Base-by-base conservation (phyloP, 2,113 vertebrate species). In the Pollachius pollachius region DNA sequence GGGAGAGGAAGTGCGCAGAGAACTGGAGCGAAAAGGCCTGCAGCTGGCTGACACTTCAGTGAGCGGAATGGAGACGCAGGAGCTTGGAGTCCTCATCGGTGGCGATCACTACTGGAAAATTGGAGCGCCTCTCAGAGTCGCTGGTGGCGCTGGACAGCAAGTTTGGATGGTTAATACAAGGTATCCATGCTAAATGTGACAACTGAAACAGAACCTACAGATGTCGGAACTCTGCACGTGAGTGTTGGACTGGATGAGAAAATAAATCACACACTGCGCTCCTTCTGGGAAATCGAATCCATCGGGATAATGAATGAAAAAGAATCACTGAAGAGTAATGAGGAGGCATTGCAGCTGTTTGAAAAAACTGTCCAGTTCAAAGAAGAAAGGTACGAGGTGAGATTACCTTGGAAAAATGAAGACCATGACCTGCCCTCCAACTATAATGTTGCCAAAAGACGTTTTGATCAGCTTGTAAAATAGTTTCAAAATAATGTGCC, bases 221-320 rank as follows among this genome's bases (percentile, higher is more conserved):
- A 23, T 83, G 21, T 57, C 70, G 16, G 61, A 73, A 16, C 74
- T 68, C 61, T 73, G 61, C 58, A 70, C 23, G 61, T 23, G 23
- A 23, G 23, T 23, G 23, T 23, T 23, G 23, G 23, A 23, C 23
- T 23, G 23, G 23, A 23, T 23, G 23, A 23, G 23, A 23, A 23
- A 23, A 23, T 23, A 23, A 23, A n/a, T n/a, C n/a, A n/a, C n/a
- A n/a, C n/a, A n/a, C n/a, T n/a, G n/a, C n/a, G n/a, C n/a, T 23
- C 37, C 12, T 76, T 80, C 58, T 75, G 69, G 65, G 66, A 79
- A 37, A 21, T 79, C 2, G 77, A 70, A 52, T 77, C 71, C 3
- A 23, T 77, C 34, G 57, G 71, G 5, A 68, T 74, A 57, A 68
- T 25, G 52, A 37, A 18, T 13, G 64, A 74, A 18, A 30, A 65